Conservation (phyloP, 2,797 vertebrate species). For the Dromococcyx pavoninus region DNA sequence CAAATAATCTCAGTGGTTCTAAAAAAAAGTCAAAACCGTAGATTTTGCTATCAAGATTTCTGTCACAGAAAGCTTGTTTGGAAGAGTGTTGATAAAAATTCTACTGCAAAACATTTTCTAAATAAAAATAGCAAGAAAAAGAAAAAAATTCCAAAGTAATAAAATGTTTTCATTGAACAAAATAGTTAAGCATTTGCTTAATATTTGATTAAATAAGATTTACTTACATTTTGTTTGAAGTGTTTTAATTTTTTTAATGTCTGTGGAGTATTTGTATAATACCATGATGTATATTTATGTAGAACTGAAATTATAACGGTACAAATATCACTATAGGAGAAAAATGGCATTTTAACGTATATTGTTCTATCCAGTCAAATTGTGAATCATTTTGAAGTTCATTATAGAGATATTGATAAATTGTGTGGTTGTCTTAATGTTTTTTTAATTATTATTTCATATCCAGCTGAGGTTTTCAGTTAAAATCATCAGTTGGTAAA, state of each 20-base stretch:
- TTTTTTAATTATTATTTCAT: constrained; percentile 97
- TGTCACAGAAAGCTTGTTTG: constrained; percentile 74
- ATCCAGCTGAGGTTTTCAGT: constrained; percentile 84
- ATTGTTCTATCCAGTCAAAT: constrained; percentile 88
- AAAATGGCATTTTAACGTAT: constrained; percentile 85
- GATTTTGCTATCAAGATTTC: constrained; percentile 77
- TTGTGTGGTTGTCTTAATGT: constrained; percentile 97
- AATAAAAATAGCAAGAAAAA: constrained; percentile 69
- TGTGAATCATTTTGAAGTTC: constrained; percentile 96
- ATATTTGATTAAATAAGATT: constrained; percentile 79
- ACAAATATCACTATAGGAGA: constrained; percentile 80
- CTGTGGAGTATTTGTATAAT: constrained; percentile 85
- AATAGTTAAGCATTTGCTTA: constrained; percentile 77
- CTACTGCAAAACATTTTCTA: constrained; percentile 77
- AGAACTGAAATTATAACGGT: constrained; percentile 81
- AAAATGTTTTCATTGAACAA: constrained; percentile 77
- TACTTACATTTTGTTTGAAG: constrained; percentile 81
- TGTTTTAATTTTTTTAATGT: constrained; percentile 84
- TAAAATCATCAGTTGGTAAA: constrained; percentile 84
- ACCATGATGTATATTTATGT: constrained; percentile 84
- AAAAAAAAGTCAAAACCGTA: constrained; percentile 55
- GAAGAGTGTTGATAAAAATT: constrained; percentile 75
- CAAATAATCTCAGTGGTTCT: constrained; percentile 71
- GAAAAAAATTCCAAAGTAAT: constrained; percentile 80
- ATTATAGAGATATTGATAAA: constrained; percentile 96